These are phyloP conservation scores for Drosophila santomea DNA, from an alignment of 1,140 invertebrate species.

Conservation along the genomic window DNA sequence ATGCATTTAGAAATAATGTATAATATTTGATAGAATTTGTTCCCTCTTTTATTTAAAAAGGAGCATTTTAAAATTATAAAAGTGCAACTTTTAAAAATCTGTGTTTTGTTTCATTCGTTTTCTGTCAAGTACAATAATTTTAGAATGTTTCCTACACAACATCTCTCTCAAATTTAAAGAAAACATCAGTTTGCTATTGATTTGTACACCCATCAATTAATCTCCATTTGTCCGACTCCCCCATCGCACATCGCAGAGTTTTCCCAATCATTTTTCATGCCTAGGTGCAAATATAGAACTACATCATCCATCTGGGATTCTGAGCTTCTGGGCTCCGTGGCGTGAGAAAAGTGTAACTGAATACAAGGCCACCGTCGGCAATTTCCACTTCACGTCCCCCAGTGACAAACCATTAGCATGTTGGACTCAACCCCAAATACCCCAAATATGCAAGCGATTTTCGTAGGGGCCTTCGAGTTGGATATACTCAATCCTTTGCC, in stretches of 20 bases:
- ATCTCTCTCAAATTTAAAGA: background rate
- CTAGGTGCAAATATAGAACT: constrained; percentile 58
- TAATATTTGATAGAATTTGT: no score
- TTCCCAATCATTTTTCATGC: constrained; percentile 48
- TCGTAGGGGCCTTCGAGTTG: constrained; percentile 35
- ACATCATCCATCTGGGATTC: constrained; percentile 20
- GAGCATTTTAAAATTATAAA: no score
- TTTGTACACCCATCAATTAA: constrained; percentile 32
- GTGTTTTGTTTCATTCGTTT: no score
- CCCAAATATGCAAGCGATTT: constrained; percentile 19
- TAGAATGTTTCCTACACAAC: background rate
- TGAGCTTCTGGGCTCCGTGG: background rate
- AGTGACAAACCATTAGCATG: constrained; percentile 52
- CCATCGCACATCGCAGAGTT: background rate
- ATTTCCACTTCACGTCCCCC: constrained; percentile 34
- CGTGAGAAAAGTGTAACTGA: constrained; percentile 47
- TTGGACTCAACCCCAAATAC: constrained; percentile 28
- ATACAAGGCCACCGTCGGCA: constrained; percentile 29
- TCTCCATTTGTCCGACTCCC: constrained; percentile 43
- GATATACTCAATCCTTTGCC: constrained; percentile 65
- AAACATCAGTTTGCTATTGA: constrained; percentile 11
- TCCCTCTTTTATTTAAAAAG: no score
- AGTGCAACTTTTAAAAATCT: no score
- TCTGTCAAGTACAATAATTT: no score
- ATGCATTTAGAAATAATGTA: no score